Evolutionary conservation across 2,888 invertebrate genomes (phyloP), one percentile per base, ranked within the genome.

Genomic region (Steinernema scapterisci): DNA sequence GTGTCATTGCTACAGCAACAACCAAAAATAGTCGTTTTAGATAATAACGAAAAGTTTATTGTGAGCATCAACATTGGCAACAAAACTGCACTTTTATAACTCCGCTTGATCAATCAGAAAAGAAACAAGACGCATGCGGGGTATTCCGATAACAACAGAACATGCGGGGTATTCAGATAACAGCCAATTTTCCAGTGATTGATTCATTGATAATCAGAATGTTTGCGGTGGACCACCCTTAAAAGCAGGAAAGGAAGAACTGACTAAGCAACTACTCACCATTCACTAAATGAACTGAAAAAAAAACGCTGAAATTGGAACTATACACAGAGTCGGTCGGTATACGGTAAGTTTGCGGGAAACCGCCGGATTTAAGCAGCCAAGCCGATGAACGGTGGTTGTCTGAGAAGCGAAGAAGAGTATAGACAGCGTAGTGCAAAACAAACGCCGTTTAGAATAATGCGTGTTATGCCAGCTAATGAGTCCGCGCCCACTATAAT

Each of bases 391-490:
- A 5, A 19, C 6, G 19, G 19, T 25, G 21, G 23, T 19, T 54
- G 54, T n/a, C 16, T 16, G 11, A 3, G 63, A 1, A 63, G 63
- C 19, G 63, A 63, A 1, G 21, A 44, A 54, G 63, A 27, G 52
- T 11, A 63, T 1, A 27, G 16, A 11, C 16, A 38, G 21, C 63
- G 16, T 2, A 2, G 16, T 19, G 23, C 27, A 27, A 31, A 31
- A 54, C 54, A 54, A 54, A 54, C 21, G 54, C 21, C 54, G 31
- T 31, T 63, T 63, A n/a, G 1, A 63, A 63, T 63, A 38, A 63
- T 31, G 63, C 63, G 27, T 63, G 63, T 63, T 63, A 63, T 63
- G 31, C 63, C 21, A 63, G 63, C 63, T 63, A 31, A 63, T 31
- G 63, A 63, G 63, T 11, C 16, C n/a, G 63, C 25, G 63, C 31